Base-by-base conservation (phyloP, 1,140 invertebrate genomes). In the Gryllus bimaculatus region DNA sequence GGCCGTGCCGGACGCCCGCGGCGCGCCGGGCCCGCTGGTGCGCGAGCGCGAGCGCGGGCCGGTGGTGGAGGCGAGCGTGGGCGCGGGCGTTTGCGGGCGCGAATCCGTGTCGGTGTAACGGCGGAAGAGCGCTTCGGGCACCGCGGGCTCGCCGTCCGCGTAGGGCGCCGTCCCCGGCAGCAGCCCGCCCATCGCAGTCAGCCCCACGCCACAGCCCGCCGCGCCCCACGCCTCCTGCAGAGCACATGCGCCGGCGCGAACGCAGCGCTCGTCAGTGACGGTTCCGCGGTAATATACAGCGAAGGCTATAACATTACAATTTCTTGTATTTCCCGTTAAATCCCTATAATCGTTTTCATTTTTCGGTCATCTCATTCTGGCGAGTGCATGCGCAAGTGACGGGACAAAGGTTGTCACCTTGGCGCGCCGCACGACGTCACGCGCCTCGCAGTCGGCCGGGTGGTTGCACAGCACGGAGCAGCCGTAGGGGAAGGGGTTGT, bases 381-480 rank as follows among this genome's bases (percentile, higher is more conserved):
- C 26, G 26, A 2, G 26, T 39, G 26, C 26, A 5, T 39, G 26
- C 26, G 26, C 5, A 5, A 2, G 26, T 39, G 26, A 39, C 5
- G 26, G 26, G 26, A 5, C 26, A 39, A 5, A 5, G 5, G 26
- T 39, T 2, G 26, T 39, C 18, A 66, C 91, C 83, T 93, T 94
- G 12, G 90, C 90, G 81, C 90, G 88, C 82, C 90, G 90, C 1
- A 94, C 89, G 47, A 92, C 89, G 83, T 93, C 90, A 85, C 91
- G 93, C 0, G 92, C 90, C 80, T 92, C 91, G 21, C 87, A 89
- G 79, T 93, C 92, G 15, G 91, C 90, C 2, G 93, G 93, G 86
- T 95, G 93, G 83, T 95, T 94, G 86, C 93, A 94, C 5, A 94
- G 86, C 8, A 94, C 89, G 0, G 93, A 95, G 83, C 93, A 95